Percentiles rank a stretch among this genome's conserved stretches.
These are phyloP conservation scores for Pollenia amentaria DNA, from an alignment of 2,888 invertebrate species.

Conservation along the genomic window DNA sequence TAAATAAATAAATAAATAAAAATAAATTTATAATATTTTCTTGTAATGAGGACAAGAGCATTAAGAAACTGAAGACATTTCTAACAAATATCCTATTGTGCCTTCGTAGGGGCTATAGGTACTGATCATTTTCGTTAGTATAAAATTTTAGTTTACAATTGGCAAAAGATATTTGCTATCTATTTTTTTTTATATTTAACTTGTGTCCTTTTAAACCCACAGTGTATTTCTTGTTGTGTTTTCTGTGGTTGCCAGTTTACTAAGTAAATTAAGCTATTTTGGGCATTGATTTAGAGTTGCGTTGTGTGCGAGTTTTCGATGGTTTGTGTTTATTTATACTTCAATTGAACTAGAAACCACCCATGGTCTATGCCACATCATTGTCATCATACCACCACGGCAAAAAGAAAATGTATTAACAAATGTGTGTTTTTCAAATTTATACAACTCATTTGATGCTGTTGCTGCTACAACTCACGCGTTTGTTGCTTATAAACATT, in stretches of 20 bases:
- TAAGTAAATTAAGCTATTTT: slow-evolving; percentile 64
- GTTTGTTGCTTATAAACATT: slow-evolving; percentile 11
- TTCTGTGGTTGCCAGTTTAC: slow-evolving; percentile 47
- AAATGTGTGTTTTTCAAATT: slow-evolving; percentile 39
- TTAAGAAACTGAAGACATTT: too few species aligned
- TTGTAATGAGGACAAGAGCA: too few species aligned
- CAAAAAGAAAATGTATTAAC: neutral
- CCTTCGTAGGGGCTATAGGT: too few species aligned
- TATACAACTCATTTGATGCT: slow-evolving; percentile 53
- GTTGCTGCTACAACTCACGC: slow-evolving; percentile 34
- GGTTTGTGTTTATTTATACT: slow-evolving; percentile 22
- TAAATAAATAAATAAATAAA: too few species aligned
- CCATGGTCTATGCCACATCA: slow-evolving; percentile 48
- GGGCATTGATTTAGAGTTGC: slow-evolving; percentile 51
- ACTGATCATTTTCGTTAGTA: too few species aligned
- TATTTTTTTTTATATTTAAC: too few species aligned
- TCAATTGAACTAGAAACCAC: slow-evolving; percentile 66
- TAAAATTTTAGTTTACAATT: too few species aligned
- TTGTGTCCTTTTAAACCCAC: neutral
- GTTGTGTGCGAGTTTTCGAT: slow-evolving; percentile 12
- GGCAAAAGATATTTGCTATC: too few species aligned
- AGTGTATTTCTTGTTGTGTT: slow-evolving; percentile 1
- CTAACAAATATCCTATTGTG: too few species aligned
- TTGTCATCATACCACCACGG: slow-evolving; percentile 5
- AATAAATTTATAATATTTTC: too few species aligned